Base-by-base conservation (phyloP, 2,797 vertebrate genomes). In the Argyrosomus regius region DNA sequence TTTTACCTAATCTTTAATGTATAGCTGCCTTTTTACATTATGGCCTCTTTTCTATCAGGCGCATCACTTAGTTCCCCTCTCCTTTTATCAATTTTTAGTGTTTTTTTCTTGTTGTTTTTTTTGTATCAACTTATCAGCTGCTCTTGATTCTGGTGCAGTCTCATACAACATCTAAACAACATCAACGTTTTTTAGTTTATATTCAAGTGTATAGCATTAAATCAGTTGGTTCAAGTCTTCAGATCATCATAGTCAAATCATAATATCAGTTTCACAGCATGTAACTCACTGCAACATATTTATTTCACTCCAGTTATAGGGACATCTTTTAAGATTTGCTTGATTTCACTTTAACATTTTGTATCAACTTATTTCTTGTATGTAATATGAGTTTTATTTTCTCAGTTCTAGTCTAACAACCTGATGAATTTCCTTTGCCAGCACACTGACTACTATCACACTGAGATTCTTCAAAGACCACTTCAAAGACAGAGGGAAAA, bases 1-100 rank as follows among this genome's bases (percentile, higher is more conserved):
- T 71, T 83, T 80, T 60, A 28, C 20, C 41, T 75, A 14, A 62
- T 81, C 63, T 84, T 57, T 52, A 16, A 43, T 43, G 28, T 71
- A 53, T 65, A 28, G 45, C 71, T 57, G 48, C 17, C 46, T 50
- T 58, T 83, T 80, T 65, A 53, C 48, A 69, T 82, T 67, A 68
- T 2, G 12, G 3, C 24, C 3, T 26, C n/a, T 66, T 56, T 58
- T 74, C 67, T 48, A 63, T 67, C 31, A 60, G 35, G n/a, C 31
- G 18, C 48, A 20, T 64, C 56, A 22, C 20, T 18, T n/a, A 31
- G 6, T n/a, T 26, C 43, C 10, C 24, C 8, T 48, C 24, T 45
- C 22, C 20, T 62, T 75, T 64, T 11, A 73, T 63, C 11, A 18
- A 31, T 10, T 20, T 46, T 54, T 28, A 6, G 16, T 26, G 3